phyloP scores from a whole-genome alignment of 2,797 vertebrate genomes.

The Bovichtus variegatus region DNA sequence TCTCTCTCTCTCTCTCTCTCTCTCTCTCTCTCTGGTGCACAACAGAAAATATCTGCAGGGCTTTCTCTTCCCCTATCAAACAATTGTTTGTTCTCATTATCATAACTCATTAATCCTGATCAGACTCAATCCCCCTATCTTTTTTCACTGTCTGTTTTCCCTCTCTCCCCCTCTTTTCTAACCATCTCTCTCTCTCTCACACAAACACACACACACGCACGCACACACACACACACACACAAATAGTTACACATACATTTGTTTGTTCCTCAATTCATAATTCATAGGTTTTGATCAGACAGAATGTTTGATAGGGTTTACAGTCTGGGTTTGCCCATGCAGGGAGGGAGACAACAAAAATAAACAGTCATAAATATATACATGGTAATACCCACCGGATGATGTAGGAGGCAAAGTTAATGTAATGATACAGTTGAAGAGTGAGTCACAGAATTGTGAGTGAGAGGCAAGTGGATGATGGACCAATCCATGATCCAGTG shows the following conservation, averaged over 20 bases:
- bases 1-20: too few species aligned
- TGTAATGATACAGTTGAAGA: slow-evolving; percentile 43
- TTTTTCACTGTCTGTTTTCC: slow-evolving; percentile 29
- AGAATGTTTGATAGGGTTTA: slow-evolving; percentile 80
- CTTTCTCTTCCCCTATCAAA: slow-evolving; percentile 71
- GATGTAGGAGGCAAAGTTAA: slow-evolving; percentile 56
- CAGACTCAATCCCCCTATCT: slow-evolving; percentile 59
- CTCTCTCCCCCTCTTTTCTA: background rate
- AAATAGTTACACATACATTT: slow-evolving; percentile 43
- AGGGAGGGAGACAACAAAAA: slow-evolving; percentile 71
- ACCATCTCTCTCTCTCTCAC: too few species aligned
- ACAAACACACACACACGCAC: slow-evolving; percentile 2
- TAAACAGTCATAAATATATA: slow-evolving; percentile 74
- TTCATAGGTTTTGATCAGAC: slow-evolving; percentile 81
- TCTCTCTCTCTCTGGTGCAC: slow-evolving; percentile 23
- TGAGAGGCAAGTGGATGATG: background rate
- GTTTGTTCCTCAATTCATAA: slow-evolving; percentile 76
- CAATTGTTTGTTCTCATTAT: slow-evolving; percentile 80
- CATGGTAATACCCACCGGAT: slow-evolving; percentile 59
- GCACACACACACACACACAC: slow-evolving; percentile 22
- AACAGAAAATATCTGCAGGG: slow-evolving; percentile 65
- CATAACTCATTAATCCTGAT: slow-evolving; percentile 79
- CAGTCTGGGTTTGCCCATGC: slow-evolving; percentile 60
- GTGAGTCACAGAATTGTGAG: slow-evolving; percentile 14
- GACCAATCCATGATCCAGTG: background rate